These are phyloP conservation scores for Orchestes rusci DNA, from an alignment of 2,888 invertebrate genomes.

Conservation along the genomic window DNA sequence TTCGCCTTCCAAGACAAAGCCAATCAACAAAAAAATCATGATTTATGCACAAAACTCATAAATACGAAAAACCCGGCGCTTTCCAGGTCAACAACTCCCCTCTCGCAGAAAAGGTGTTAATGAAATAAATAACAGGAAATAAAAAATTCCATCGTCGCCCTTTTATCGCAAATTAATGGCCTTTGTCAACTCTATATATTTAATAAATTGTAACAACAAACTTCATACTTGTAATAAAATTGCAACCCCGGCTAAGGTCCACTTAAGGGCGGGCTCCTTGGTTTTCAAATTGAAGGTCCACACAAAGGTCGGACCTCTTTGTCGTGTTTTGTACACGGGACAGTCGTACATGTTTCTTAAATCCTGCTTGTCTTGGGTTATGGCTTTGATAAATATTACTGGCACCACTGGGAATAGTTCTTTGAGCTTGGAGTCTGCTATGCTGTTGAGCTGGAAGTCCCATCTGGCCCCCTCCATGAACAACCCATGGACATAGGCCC, in stretches of 20 bases:
- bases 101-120: too few species aligned
- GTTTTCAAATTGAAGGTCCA: conserved; percentile 94
- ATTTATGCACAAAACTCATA: too few species aligned
- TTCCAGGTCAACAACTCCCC: too few species aligned
- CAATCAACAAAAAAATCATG: too few species aligned
- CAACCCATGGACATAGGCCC: conserved; percentile 82
- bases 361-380: conserved; percentile 85
- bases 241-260: conserved; percentile 91
- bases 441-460: conserved; percentile 71
- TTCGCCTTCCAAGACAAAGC: too few species aligned
- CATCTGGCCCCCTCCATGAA: conserved; percentile 94
- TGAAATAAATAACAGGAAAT: too few species aligned
- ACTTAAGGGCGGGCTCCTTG: conserved; percentile 80
- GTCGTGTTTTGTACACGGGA: conserved; percentile 86
- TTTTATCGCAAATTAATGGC: too few species aligned
- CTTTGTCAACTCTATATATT: too few species aligned
- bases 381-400: conserved; percentile 79
- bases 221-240: conserved; percentile 74
- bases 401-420: conserved; percentile 88
- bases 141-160: too few species aligned
- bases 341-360: conserved; percentile 82
- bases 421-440: conserved; percentile 79
- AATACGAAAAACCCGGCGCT: too few species aligned
- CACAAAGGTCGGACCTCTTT: conserved; percentile 85
- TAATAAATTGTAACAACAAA: not conserved